Base-by-base conservation (phyloP, 2,888 invertebrate genomes). In the Minunthozetes semirufus region DNA sequence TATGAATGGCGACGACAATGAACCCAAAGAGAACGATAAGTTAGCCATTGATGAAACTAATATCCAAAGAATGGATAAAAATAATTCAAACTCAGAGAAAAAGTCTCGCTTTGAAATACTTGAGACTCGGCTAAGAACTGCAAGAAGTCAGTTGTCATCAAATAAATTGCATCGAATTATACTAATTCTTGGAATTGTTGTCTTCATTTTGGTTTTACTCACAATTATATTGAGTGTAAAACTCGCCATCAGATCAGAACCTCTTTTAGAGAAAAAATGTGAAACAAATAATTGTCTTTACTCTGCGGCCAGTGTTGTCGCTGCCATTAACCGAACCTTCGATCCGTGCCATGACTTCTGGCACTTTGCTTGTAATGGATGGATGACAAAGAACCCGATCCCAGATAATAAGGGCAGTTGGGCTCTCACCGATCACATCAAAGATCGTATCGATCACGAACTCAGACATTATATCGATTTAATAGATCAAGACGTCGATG, bases 321-420 rank as follows among this genome's bases (percentile, higher is more conserved):
- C 61, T n/a, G 63, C 70, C 2, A 59, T 81, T 76, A 81, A 82
- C 77, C 74, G 56, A 9, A 78, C 78, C 8, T 78, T 80, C 0
- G 78, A 82, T 53, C 86, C 86, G 1, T 88, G 88, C 80, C 81
- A 83, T 13, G 82, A 86, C 79, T 85, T 86, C 79, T 84, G 85
- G 83, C 81, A 82, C 38, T 86, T 84, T 80, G 82, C 86, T 1
- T 87, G 87, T 79, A 86, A 86, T 1, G 83, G 84, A 33, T 87
- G 86, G 85, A 79, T 85, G 25, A 79, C 81, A 25, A 81, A 81
- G 13, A 82, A 85, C 78, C 81, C 82, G 0, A 80, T 85, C 61
- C 85, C 86, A 0, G 80, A 82, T 25, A 84, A 84, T 70, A 81
- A 82, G 72, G 83, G 83, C 72, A 81, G 83, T 66, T 86, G 85